Evolutionary conservation across 2,113 vertebrate genomes (phyloP).

Genomic region (Leucoraja erinaceus): DNA sequence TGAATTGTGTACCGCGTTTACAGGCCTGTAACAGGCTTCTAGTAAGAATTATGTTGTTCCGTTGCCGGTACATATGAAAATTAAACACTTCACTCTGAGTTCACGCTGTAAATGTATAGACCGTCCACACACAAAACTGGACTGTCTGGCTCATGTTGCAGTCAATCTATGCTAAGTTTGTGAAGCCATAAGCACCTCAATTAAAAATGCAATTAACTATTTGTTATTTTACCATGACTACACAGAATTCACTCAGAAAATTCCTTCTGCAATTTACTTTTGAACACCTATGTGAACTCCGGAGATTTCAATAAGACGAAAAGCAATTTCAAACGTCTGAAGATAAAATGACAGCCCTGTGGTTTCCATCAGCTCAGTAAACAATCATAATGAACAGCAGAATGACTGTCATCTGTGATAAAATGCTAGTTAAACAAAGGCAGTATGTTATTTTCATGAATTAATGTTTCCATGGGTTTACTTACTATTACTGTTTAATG

Average conservation of each 20-base stretch:
- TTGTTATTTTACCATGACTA: not conserved
- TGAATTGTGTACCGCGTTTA: too few species aligned
- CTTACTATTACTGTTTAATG: slow-evolving; percentile 58
- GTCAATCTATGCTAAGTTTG: too few species aligned
- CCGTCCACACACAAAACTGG: not conserved
- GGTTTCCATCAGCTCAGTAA: slow-evolving; percentile 51
- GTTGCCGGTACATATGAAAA: too few species aligned
- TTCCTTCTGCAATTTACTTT: not conserved
- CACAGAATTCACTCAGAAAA: not conserved
- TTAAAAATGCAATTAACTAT: not conserved
- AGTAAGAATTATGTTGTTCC: too few species aligned
- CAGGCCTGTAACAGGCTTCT: too few species aligned
- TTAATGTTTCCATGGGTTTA: slow-evolving; percentile 56
- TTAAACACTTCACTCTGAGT: too few species aligned
- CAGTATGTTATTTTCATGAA: slow-evolving; percentile 65
- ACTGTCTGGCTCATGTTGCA: not conserved
- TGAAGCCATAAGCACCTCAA: not conserved
- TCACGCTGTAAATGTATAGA: not conserved
- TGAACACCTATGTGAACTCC: not conserved
- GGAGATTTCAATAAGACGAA: slow-evolving; percentile 31
- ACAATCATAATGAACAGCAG: slow-evolving; percentile 50
- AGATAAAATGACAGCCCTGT: slow-evolving; percentile 39
- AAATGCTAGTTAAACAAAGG: slow-evolving; percentile 59
- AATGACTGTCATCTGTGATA: slow-evolving; percentile 53
- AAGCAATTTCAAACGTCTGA: slow-evolving; percentile 18